Base-by-base conservation (phyloP, 2,797 vertebrate genomes). In the Myotis planiceps region DNA sequence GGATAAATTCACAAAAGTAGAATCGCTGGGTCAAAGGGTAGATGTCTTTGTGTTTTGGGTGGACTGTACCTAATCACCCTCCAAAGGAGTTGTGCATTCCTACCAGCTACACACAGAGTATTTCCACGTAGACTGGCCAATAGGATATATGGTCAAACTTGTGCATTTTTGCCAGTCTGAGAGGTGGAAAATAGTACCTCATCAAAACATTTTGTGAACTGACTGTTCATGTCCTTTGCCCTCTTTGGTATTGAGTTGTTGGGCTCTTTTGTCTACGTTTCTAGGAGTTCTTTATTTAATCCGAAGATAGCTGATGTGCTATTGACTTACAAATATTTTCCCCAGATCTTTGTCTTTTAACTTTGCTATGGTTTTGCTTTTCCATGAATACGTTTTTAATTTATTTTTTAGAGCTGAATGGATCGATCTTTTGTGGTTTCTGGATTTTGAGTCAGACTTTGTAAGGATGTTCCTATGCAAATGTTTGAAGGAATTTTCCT, bases 361-460 rank as follows among this genome's bases (percentile, higher is more conserved):
- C n/a, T 84, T 89, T 89, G 45, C 12, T 65, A 39, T 82, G 29
- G 29, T 23, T 84, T 74, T 60, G 80, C 37, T 87, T 82, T 87
- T 66, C 60, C 69, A 63, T 27, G 16, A 89, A 65, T n/a, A 90
- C 6, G 9, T 85, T 91, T 66, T 58, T 34, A 51, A n/a, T 45
- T 37, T 65, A 75, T 69, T 32, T 76, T 91, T 92, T 71, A 71
- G 55, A 69, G 25, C 68, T 88, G 34, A 83, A 42, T 89, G 47
- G 34, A 53, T 69, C 32, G 12, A 32, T 90, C 37, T 66, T 88
- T 66, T 14, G 66, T 58, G 37, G 21, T 29, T 88, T 65, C 79
- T 92, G 34, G 74, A 83, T 94, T 82, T 86, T 75, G 89, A 91
- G 27, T 85, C 23, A 55, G 47, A 34, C 2, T 93, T 86, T 45